Percentiles rank a stretch among this genome's conserved stretches.
phyloP scores from a whole-genome alignment of 1,140 invertebrate genomes.

The Leucophenga varia region DNA sequence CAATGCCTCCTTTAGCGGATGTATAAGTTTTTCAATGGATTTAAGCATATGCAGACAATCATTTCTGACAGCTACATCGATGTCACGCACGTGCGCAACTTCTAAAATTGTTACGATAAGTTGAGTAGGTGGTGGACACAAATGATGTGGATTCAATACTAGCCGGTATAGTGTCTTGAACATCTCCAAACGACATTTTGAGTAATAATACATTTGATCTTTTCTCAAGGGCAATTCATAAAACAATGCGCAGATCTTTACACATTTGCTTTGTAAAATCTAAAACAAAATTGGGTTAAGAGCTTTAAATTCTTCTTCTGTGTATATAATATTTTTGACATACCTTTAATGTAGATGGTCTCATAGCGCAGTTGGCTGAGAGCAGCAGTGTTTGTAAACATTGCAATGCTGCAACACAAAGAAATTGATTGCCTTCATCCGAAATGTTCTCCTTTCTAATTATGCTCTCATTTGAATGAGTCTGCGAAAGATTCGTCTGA shows the following conservation, averaged over 20 bases:
- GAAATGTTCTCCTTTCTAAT: constrained; percentile 1
- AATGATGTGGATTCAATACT: constrained; percentile 7
- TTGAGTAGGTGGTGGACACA: constrained; percentile 17
- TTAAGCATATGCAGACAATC: constrained; percentile 4
- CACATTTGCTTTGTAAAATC: too few species aligned
- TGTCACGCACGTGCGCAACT: constrained; percentile 4
- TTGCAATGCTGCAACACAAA: constrained; percentile 8
- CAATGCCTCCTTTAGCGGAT: constrained; percentile 17
- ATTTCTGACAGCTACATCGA: background rate
- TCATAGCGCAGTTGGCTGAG: constrained; percentile 4
- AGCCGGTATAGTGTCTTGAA: constrained; percentile 6
- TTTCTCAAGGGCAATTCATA: too few species aligned
- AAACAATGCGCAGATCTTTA: too few species aligned
- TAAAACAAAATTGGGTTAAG: too few species aligned
- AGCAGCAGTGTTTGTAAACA: constrained; percentile 10
- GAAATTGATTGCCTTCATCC: constrained; percentile 8
- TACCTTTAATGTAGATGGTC: too few species aligned
- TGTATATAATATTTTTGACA: too few species aligned
- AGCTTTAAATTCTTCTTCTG: too few species aligned
- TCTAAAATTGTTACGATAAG: constrained; percentile 2
- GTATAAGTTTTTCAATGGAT: constrained; percentile 15
- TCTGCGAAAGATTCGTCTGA: constrained; percentile 9
- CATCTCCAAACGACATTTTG: constrained; percentile 8
- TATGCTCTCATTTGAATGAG: constrained; percentile 8
- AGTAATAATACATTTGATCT: constrained; percentile 10